Evolutionary conservation across 1,140 invertebrate genomes (phyloP).

Genomic region (Euwallacea similis): DNA sequence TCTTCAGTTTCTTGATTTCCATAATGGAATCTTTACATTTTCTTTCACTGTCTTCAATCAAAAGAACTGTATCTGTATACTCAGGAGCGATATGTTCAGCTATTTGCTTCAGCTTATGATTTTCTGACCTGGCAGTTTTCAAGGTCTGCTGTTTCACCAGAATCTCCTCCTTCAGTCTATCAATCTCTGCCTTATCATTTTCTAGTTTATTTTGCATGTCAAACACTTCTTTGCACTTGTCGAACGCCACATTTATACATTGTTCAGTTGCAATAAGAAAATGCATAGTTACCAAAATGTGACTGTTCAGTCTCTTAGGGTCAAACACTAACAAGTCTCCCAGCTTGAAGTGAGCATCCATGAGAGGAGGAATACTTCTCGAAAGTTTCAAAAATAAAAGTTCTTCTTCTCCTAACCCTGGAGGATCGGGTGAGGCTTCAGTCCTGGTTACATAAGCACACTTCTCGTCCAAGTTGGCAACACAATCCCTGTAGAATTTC

Average conservation of each 20-base stretch:
- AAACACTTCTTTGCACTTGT: slow-evolving; percentile 17
- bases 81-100: slow-evolving; percentile 2
- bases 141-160: slow-evolving; percentile 7
- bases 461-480: slow-evolving; percentile 16
- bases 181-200: slow-evolving; percentile 4
- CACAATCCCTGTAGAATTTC: slow-evolving; percentile 21
- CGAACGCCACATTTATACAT: slow-evolving; percentile 10
- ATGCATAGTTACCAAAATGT: slow-evolving; percentile 16
- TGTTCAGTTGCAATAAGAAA: slow-evolving; percentile 8
- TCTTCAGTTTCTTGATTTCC: slow-evolving; percentile 6
- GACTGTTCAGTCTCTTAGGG: slow-evolving; percentile 12
- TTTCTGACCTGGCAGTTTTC: slow-evolving; percentile 4
- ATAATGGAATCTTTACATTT: slow-evolving; percentile 22
- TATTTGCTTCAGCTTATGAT: slow-evolving; percentile 6
- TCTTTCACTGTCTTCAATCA: slow-evolving; percentile 15
- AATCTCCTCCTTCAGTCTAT: slow-evolving; percentile 13
- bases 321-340: slow-evolving; percentile 28
- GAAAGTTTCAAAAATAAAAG: slow-evolving; percentile 13
- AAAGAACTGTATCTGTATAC: slow-evolving; percentile 7
- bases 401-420: slow-evolving; percentile 15
- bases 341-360: slow-evolving; percentile 14
- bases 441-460: slow-evolving; percentile 8
- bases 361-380: slow-evolving; percentile 12
- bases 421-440: background rate
- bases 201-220: background rate